Evolutionary conservation across 2,797 vertebrate genomes (phyloP).

Genomic region (Tarsius wallacei): DNA sequence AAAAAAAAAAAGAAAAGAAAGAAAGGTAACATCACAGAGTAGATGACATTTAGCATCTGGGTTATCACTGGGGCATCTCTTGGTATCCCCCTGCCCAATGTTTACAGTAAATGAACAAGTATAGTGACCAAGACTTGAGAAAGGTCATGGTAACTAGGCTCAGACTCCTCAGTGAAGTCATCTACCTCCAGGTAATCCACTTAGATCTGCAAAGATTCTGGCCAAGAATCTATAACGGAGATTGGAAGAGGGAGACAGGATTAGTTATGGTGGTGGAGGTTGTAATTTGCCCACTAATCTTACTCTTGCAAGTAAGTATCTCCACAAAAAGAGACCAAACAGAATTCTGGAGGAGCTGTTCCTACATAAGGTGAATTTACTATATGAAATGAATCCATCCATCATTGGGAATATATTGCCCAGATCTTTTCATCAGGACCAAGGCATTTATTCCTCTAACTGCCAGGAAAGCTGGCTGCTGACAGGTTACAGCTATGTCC

Average conservation of each 20-base stretch:
- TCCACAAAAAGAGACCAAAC: constrained; percentile 50
- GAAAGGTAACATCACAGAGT: neutral
- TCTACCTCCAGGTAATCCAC: neutral
- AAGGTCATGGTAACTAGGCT: constrained; percentile 7
- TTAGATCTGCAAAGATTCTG: constrained; percentile 26
- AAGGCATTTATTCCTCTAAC: constrained; percentile 14
- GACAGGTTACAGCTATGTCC: neutral
- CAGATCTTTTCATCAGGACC: constrained; percentile 12
- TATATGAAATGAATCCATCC: constrained; percentile 40
- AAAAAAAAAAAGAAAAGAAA: no score
- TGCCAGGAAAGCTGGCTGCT: neutral
- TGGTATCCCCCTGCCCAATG: neutral
- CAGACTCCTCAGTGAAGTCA: neutral
- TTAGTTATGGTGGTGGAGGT: neutral
- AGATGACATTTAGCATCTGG: constrained; percentile 29
- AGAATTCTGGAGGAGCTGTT: constrained; percentile 38
- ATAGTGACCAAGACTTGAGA: neutral
- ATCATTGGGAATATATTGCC: neutral
- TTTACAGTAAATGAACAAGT: constrained; percentile 22
- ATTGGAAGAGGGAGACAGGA: neutral
- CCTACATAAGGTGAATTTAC: neutral
- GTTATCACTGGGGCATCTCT: constrained; percentile 3
- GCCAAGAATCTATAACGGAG: constrained; percentile 52
- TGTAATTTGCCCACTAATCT: neutral
- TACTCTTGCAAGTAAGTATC: constrained; percentile 14